These are phyloP conservation scores for Lepus timidus DNA, from an alignment of 2,113 vertebrate genomes.

Conservation along the genomic window DNA sequence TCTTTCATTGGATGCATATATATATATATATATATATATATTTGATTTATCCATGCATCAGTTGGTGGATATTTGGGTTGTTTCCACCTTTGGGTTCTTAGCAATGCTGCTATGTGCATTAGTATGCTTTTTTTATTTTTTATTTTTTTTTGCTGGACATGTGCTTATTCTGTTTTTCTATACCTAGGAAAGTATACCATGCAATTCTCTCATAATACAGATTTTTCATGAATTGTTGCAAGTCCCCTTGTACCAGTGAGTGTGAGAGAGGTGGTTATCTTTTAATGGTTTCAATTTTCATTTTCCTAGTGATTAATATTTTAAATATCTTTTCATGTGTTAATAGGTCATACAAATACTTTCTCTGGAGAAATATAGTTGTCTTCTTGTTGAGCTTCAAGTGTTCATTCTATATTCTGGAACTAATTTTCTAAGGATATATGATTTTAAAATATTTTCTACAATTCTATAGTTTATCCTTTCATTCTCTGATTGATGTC, in stretches of 20 bases:
- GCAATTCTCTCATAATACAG: no score
- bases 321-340: background rate
- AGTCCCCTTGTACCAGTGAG: no score
- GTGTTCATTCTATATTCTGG: background rate
- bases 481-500: background rate
- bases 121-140: background rate
- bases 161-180: background rate
- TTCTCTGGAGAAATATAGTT: background rate
- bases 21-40: no score
- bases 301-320: background rate
- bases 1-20: background rate
- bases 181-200: background rate
- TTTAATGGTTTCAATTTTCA: background rate
- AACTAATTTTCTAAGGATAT: background rate
- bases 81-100: background rate
- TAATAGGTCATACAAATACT: background rate
- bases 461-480: background rate
- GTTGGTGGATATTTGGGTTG: background rate
- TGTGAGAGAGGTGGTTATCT: background rate
- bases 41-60: background rate
- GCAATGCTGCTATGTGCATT: background rate
- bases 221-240: no score
- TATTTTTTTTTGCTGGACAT: background rate
- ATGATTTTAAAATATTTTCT: background rate
- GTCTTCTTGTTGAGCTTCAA: background rate